Conservation (phyloP, 2,797 vertebrate species). For the Rhincodon typus region DNA sequence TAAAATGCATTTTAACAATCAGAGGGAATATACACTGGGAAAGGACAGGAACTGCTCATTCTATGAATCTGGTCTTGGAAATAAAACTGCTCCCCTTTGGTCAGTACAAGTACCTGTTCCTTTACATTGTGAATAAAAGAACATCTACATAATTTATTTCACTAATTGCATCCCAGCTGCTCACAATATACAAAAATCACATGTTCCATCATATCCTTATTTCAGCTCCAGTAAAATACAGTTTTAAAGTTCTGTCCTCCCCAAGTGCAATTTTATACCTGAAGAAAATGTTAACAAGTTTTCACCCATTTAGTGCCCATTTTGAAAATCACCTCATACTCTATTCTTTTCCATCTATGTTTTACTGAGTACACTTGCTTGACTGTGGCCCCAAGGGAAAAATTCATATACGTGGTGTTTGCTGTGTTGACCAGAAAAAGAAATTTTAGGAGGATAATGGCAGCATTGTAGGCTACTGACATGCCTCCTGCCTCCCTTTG, state of each 20-base stretch:
- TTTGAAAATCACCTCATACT: neutral
- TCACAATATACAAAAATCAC: neutral
- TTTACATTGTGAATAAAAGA: neutral
- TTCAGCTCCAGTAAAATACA: neutral
- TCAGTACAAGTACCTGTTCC: neutral
- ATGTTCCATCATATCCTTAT: neutral
- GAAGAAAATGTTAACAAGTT: neutral
- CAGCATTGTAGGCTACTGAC: neutral
- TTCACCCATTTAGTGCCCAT: neutral
- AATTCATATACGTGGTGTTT: neutral
- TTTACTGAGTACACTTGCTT: neutral
- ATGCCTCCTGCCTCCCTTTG: neutral
- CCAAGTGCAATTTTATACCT: neutral
- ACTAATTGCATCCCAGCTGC: neutral
- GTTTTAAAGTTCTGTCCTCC: neutral
- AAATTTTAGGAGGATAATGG: neutral
- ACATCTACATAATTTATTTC: neutral
- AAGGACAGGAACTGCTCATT: neutral
- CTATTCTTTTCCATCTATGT: too few species aligned
- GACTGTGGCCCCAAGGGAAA: neutral
- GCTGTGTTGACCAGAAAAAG: neutral
- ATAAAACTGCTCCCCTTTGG: neutral
- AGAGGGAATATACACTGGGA: neutral
- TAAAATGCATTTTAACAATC: neutral
- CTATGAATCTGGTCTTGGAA: neutral